Conservation (phyloP, 2,113 vertebrate species). For the Vanacampus margaritifer region DNA sequence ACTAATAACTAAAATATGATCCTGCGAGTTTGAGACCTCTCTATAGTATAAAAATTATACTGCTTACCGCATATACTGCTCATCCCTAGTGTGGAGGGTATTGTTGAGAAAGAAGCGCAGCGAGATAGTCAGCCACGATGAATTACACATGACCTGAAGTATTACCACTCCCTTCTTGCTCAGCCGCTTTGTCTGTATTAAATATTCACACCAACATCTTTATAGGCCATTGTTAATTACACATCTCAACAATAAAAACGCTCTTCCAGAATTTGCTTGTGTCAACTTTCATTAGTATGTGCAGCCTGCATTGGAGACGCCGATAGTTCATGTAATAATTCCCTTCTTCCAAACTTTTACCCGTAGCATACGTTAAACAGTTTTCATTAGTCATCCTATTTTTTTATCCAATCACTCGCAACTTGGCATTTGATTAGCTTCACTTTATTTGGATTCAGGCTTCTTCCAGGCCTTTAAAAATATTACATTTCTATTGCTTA, state of each 20-base stretch:
- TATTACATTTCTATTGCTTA: not conserved
- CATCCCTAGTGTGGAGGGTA: conserved; percentile 4
- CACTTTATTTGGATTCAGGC: not conserved
- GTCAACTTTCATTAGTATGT: conserved; percentile 60
- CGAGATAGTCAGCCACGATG: conserved; percentile 66
- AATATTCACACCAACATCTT: conserved; percentile 79
- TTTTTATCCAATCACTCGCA: not conserved
- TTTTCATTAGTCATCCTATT: not conserved
- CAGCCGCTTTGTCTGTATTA: conserved; percentile 73
- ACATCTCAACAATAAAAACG: conserved; percentile 68
- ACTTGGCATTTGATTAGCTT: not conserved
- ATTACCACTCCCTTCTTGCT: conserved; percentile 67
- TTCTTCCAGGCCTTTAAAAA: not conserved
- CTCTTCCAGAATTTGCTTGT: conserved; percentile 61
- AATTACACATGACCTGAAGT: conserved; percentile 80
- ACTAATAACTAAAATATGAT: too few relatives aligned
- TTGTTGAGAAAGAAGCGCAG: conserved; percentile 12
- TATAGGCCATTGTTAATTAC: conserved; percentile 78
- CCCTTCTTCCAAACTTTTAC: conserved; percentile 19
- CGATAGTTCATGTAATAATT: conserved; percentile 16
- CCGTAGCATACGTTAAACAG: too few relatives aligned
- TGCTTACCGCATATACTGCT: not conserved
- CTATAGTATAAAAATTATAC: not conserved
- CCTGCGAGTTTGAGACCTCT: too few relatives aligned
- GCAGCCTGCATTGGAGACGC: conserved; percentile 51